Percentiles rank a stretch among this genome's conserved stretches.
phyloP scores from a whole-genome alignment of 2,113 vertebrate species.

The Pteropus alecto region DNA sequence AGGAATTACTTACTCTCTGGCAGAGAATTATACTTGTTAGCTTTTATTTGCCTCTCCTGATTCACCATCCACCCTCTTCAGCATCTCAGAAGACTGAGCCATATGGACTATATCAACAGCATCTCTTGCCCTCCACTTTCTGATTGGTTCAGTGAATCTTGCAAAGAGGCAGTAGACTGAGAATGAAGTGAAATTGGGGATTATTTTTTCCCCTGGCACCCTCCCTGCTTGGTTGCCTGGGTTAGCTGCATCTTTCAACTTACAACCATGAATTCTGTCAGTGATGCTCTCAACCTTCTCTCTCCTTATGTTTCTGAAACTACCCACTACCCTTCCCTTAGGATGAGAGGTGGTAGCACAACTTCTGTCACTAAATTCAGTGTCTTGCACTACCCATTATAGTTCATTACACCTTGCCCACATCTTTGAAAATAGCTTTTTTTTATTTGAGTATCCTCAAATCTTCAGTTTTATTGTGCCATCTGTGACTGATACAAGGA shows the following conservation, averaged over 20 bases:
- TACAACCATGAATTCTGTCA: background rate
- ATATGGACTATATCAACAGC: background rate
- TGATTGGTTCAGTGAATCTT: background rate
- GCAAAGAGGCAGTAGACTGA: background rate
- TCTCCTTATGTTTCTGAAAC: background rate
- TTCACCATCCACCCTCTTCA: background rate
- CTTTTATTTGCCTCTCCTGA: background rate
- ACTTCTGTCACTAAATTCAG: background rate
- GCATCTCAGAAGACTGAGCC: background rate
- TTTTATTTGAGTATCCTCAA: background rate
- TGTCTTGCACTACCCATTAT: background rate
- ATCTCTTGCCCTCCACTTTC: background rate
- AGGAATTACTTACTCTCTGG: background rate
- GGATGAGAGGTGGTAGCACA: background rate
- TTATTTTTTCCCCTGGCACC: background rate
- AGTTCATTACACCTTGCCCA: background rate
- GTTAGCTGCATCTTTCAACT: background rate
- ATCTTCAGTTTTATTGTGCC: background rate
- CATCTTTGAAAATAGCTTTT: background rate
- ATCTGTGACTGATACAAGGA: background rate
- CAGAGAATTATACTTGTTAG: background rate
- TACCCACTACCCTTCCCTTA: background rate
- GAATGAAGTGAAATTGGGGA: background rate
- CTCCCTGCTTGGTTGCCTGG: background rate
- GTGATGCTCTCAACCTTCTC: background rate